Evolutionary conservation across 2,888 invertebrate species (phyloP), one percentile per base, ranked within the genome.

Genomic region (Lepas anatifera): DNA sequence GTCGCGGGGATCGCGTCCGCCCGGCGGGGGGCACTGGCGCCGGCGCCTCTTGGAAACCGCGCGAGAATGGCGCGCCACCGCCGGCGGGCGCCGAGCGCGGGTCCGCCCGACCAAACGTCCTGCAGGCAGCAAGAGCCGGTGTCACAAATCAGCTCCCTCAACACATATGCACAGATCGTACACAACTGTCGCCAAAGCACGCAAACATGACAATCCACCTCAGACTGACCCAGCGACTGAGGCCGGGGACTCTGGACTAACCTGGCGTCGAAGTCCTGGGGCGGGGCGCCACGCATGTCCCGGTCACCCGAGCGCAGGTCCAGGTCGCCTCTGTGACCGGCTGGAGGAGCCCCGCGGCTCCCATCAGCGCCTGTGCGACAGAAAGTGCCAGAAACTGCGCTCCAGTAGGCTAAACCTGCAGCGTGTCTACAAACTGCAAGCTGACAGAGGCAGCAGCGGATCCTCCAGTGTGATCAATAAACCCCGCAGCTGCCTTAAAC

Each of bases 1-100:
- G 69, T 29, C 88, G 87, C 68, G 80, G 78, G 77, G 77, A 82
- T 69, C n/a, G n/a, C 37, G 70, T 52, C 43, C 73, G 70, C 37
- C 72, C 64, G 27, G 72, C 70, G 35, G 67, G n/a, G 71, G 35
- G 70, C 71, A 18, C 72, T 22, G 37, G 35, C 32, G 18, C 25
- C 25, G 41, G 32, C 22, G 50, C 46, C 18, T 43, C 46, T 27
- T 39, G 46, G 67, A 67, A 67, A 6, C 43, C 58, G 13, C 69
- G 58, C 2, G 58, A 58, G 58, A 52, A 68, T 37, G 52, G 52
- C 39, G 67, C 27, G 68, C 70, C 18, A 35, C 18, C 35, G 22
- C 32, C 58, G n/a, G n/a, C n/a, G n/a, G n/a, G n/a, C n/a, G n/a
- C n/a, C n/a, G n/a, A n/a, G 70, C 37, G 41, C 37, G 69, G 50